These are phyloP conservation scores for Brachionus rubens DNA, from an alignment of 1,140 invertebrate genomes.

Conservation along the genomic window DNA sequence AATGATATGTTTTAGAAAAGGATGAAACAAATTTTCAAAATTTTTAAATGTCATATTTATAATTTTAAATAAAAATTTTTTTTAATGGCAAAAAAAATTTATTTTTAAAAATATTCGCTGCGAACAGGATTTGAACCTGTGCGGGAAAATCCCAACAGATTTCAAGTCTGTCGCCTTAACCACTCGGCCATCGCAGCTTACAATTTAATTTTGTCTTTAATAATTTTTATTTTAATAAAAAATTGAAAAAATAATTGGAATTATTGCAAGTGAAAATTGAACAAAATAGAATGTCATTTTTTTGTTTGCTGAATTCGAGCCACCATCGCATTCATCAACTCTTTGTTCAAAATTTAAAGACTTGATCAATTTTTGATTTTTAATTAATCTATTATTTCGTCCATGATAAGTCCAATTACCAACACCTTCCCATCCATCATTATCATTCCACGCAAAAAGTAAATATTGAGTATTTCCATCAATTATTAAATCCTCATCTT, in stretches of 20 bases:
- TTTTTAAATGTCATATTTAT: neutral
- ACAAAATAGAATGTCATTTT: neutral
- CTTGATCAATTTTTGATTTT: neutral
- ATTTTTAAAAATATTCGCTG: constrained; percentile 9
- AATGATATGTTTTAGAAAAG: neutral
- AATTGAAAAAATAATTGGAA: neutral
- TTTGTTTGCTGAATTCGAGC: neutral
- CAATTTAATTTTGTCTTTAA: neutral
- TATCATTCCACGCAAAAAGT: constrained; percentile 35
- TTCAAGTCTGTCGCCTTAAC: constrained; percentile 10
- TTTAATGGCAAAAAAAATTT: too few relatives aligned
- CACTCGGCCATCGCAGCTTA: neutral
- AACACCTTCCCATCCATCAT: neutral
- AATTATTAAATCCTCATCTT: neutral
- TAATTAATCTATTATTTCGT: constrained; percentile 19
- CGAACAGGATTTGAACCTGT: constrained; percentile 10
- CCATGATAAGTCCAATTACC: constrained; percentile 33
- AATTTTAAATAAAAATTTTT: too few relatives aligned
- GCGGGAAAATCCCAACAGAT: neutral
- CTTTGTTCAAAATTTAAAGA: too few relatives aligned
- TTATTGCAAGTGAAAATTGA: neutral
- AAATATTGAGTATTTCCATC: constrained; percentile 18
- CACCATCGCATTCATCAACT: neutral
- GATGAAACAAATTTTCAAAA: neutral
- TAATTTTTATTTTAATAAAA: neutral